Base-by-base conservation (phyloP, 2,888 invertebrate species). In the Macaria notata region DNA sequence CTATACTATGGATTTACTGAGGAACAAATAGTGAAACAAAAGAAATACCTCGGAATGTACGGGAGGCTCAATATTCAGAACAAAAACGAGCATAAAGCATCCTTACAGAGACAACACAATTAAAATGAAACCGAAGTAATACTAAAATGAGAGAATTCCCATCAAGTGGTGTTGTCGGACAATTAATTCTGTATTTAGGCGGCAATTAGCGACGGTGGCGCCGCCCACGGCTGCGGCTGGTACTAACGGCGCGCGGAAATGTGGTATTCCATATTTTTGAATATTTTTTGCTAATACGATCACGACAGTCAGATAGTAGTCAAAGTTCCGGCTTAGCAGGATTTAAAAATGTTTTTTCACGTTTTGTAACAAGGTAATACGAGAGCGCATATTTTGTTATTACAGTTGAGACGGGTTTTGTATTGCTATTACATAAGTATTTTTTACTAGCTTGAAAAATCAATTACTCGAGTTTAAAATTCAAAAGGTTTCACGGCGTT, bases 171-270 rank as follows among this genome's bases (percentile, higher is more conserved):
- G 63, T 64, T 66, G 64, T 73, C 65, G 70, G 68, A 65, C 65
- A 75, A 72, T 72, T 76, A 84, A 81, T 83, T 84, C 78, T 81
- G 77, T 80, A 73, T 81, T 82, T 82, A 83, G 83, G 81, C 84
- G 81, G 80, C 87, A 87, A 87, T 87, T 86, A 83, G 61, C 59
- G 56, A 54, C 61, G 38, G 58, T 46, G 49, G 57, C 49, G 54
- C 46, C 44, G 31, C 54, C 50, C 30, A 49, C 44, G 42, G 36
- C 43, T 29, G 53, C 84, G 81, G 81, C 79, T 79, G 75, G 74
- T 78, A 81, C 79, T 83, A 83, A 77, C 83, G 80, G 83, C 85
- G 19, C 19, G 19, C 19, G 19, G 19, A 2, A 19, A 19, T 19
- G 19, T 19, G 19, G 19, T 19, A 19, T 19, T 19, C 19, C 2